Evolutionary conservation across 2,888 invertebrate species (phyloP).

Genomic region (Eumerus sabulonum): DNA sequence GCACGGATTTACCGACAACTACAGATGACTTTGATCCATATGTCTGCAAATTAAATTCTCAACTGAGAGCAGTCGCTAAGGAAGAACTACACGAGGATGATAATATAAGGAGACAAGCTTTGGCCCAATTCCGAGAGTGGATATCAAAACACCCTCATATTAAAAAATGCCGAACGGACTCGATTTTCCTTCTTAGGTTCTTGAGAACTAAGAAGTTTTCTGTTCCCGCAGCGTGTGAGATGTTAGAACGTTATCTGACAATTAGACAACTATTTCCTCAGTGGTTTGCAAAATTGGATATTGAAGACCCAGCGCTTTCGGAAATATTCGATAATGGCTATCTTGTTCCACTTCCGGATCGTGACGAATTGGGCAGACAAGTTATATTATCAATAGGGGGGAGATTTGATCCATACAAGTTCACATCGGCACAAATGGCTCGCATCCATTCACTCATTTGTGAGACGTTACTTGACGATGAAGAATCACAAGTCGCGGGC

Average conservation of each 20-base stretch:
- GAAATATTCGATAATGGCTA: constrained; percentile 91
- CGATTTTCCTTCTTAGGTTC: constrained; percentile 90
- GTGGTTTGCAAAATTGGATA: constrained; percentile 91
- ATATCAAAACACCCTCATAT: constrained; percentile 90
- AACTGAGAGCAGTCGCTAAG: constrained; percentile 83
- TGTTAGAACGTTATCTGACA: constrained; percentile 92
- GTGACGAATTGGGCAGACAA: constrained; percentile 87
- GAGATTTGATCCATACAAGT: constrained; percentile 87
- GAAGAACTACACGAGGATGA: constrained; percentile 90
- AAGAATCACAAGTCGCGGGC: constrained; percentile 89
- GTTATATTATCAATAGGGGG: constrained; percentile 90
- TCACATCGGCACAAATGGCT: constrained; percentile 90
- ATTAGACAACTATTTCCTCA: constrained; percentile 91
- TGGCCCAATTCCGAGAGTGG: constrained; percentile 90
- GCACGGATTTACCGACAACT: constrained; percentile 74
- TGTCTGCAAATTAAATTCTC: constrained; percentile 75
- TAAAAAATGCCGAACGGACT: constrained; percentile 89
- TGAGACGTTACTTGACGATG: constrained; percentile 91
- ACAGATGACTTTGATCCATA: constrained; percentile 77
- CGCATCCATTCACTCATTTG: constrained; percentile 91
- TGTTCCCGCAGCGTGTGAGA: constrained; percentile 90
- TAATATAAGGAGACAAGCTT: constrained; percentile 85
- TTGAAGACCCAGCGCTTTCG: constrained; percentile 87
- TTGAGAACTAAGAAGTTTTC: constrained; percentile 93
- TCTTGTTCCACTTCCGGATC: constrained; percentile 85